These are phyloP conservation scores for Taphrorychus bicolor DNA, from an alignment of 2,888 invertebrate species.

Conservation along the genomic window DNA sequence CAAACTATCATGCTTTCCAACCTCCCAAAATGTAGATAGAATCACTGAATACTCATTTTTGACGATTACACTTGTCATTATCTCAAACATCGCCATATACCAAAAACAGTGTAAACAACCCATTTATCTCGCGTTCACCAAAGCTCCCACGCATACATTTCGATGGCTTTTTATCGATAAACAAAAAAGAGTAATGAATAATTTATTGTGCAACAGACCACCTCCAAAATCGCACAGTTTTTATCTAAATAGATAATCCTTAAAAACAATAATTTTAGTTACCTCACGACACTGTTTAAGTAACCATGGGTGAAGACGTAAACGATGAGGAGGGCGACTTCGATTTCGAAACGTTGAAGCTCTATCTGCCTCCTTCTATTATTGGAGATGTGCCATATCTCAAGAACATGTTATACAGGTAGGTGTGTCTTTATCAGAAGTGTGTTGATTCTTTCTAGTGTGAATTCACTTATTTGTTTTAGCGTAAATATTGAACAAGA, in stretches of 20 bases:
- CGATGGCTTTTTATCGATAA: not conserved
- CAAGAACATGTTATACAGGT: conserved; percentile 31
- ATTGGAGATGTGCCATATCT: conserved; percentile 22
- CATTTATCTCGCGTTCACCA: not conserved
- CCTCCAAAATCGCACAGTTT: not conserved
- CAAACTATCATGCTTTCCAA: too few relatives aligned
- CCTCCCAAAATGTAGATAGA: too few relatives aligned
- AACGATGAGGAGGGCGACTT: not conserved
- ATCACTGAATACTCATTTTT: too few relatives aligned
- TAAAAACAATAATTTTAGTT: too few relatives aligned
- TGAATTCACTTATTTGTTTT: too few relatives aligned
- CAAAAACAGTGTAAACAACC: not conserved
- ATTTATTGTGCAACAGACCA: not conserved
- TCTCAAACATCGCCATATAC: too few relatives aligned
- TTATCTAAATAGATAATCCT: too few relatives aligned
- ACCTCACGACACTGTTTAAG: too few relatives aligned
- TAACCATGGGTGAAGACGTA: not conserved
- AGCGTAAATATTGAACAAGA: too few relatives aligned
- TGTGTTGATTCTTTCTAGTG: not conserved
- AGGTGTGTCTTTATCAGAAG: not conserved
- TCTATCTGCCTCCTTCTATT: conserved; percentile 27
- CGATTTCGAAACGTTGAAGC: conserved; percentile 24
- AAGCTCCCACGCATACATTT: not conserved
- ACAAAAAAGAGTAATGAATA: too few relatives aligned
- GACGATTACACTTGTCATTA: too few relatives aligned